phyloP scores from a whole-genome alignment of 1,140 invertebrate species.

The Melipona quadrifasciata region DNA sequence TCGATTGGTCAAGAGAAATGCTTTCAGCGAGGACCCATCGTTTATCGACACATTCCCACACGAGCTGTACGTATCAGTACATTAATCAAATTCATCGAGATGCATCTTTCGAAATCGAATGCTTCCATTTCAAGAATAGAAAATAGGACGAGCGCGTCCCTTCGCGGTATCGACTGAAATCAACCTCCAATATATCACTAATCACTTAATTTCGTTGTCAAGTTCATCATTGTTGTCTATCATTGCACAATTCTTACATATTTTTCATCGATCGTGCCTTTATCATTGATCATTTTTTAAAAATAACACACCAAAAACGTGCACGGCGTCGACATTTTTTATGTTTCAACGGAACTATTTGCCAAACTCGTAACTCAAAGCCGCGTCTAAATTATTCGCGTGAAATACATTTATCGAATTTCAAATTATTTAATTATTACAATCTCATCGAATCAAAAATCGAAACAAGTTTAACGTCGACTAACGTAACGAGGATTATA shows the following conservation, averaged over 20 bases:
- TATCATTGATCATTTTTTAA: not conserved
- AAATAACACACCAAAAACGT: not conserved
- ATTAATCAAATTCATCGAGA: not conserved
- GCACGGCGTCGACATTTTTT: not conserved
- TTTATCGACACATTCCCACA: not conserved
- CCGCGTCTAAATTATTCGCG: not conserved
- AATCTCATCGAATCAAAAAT: not conserved
- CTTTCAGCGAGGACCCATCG: not conserved
- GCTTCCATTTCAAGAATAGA: not conserved
- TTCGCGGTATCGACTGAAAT: not conserved
- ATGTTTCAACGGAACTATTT: not conserved
- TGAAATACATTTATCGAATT: no score
- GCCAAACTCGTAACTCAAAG: not conserved
- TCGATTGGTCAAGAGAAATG: slow-evolving; percentile 18
- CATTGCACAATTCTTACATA: not conserved
- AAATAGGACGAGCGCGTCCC: not conserved
- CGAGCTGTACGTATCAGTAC: no score
- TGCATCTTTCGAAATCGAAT: no score
- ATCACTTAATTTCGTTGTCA: not conserved
- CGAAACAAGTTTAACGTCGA: not conserved
- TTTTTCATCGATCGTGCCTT: not conserved
- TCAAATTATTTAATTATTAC: no score
- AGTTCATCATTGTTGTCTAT: not conserved
- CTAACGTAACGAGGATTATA: not conserved
- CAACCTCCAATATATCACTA: not conserved